Conservation (phyloP, 2,888 invertebrate genomes). For the Campoplex nolae region DNA sequence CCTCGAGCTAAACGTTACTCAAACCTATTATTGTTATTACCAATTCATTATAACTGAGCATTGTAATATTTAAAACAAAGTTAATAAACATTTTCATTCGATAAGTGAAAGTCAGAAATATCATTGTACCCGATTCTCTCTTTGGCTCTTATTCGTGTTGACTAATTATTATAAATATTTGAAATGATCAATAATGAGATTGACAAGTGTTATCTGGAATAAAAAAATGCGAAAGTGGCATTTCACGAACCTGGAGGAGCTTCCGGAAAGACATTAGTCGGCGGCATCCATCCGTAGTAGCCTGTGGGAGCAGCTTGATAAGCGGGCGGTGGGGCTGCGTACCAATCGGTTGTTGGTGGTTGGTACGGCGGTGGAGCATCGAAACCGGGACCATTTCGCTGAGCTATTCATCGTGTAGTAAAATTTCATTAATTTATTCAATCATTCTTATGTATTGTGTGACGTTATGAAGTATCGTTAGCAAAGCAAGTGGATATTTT, state of each 20-base stretch:
- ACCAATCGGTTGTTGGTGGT: conserved; percentile 92
- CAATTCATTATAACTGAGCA: too few species aligned
- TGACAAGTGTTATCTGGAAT: not conserved
- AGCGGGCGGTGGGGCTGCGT: conserved; percentile 95
- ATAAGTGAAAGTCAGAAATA: too few species aligned
- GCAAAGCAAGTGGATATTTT: too few species aligned
- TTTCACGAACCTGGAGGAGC: conserved; percentile 83
- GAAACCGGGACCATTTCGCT: conserved; percentile 86
- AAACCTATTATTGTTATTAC: too few species aligned
- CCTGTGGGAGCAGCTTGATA: conserved; percentile 94
- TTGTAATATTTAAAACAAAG: too few species aligned
- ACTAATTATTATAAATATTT: not conserved
- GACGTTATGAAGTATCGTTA: too few species aligned
- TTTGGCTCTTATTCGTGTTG: not conserved
- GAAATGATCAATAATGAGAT: not conserved
- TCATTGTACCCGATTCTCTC: too few species aligned
- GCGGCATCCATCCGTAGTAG: conserved; percentile 97
- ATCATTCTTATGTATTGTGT: not conserved
- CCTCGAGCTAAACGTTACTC: too few species aligned
- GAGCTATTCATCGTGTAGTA: conserved; percentile 83
- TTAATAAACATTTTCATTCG: too few species aligned
- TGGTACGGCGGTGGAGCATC: conserved; percentile 93
- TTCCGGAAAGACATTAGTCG: conserved; percentile 89
- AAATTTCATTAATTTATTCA: conserved; percentile 15
- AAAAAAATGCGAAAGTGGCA: not conserved